Base-by-base conservation (phyloP, 1,140 invertebrate species). In the Drosophila nasuta region DNA sequence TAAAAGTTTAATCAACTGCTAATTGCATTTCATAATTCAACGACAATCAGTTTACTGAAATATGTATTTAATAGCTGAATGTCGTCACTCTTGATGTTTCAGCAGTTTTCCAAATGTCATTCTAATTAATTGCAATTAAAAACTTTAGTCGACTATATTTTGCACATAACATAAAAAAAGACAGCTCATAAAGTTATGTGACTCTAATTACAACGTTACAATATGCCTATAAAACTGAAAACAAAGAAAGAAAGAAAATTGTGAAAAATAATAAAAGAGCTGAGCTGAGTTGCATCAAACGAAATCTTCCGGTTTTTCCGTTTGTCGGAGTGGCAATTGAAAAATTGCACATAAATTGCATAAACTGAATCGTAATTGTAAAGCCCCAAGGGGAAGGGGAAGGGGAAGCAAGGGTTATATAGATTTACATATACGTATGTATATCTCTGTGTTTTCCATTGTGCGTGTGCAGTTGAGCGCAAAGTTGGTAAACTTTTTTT, bases 281-380 rank as follows among this genome's bases (percentile, higher is more conserved):
- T 35, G 17, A 66, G 57, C 8, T 10, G 13, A 38, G 68, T 57
- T 35, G 64, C 69, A 68, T 49, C 62, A 63, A 86, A 63, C 59
- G 60, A 79, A 86, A 67, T 85, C 82, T 79, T 81, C 82, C 82
- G 66, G 67, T 75, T 75, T 25, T 74, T 66, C 48, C 35, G 45
- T 78, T 57, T 46, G 48, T 73, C 65, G 66, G 43, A 45, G 65
- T 54, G 66, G 63, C 82, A 86, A 86, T 86, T 86, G 82, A 86
- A 86, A 86, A 87, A 86, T 86, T 86, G 75, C 82, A 76, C 71
- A 86, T 86, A 86, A 86, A 86, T 86, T 86, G 82, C 82, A 86
- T 79, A 87, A 86, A 86, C 49, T 77, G 66, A 56, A 79, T 82
- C 79, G 80, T 70, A 60, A 56, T 64, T 63, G 56, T 30, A 66